A percentile compares a stretch with the other conserved stretches of the same genome.
Evolutionary conservation across 2,888 invertebrate species (phyloP).

Genomic region (Drosophila fungiperda): DNA sequence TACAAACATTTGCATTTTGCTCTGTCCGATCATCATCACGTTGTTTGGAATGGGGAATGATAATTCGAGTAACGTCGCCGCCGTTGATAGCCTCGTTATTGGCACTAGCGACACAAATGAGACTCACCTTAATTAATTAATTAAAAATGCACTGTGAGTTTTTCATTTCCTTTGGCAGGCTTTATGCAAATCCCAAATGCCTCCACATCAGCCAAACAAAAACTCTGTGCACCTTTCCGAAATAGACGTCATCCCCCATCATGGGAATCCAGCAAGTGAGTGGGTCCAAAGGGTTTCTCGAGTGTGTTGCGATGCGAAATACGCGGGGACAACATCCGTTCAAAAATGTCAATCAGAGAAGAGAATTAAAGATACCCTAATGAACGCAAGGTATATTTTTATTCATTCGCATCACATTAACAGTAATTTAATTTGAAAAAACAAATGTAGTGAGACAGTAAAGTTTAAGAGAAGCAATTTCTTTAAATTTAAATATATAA

Average conservation of each 20-base stretch:
- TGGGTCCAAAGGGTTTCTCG: slow-evolving; percentile 32
- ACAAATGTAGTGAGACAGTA: background rate
- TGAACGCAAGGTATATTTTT: background rate
- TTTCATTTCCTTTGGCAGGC: slow-evolving; percentile 36
- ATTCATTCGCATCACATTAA: background rate
- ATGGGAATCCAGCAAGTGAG: slow-evolving; percentile 23
- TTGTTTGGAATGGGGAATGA: slow-evolving; percentile 60
- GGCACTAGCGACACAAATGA: slow-evolving; percentile 42
- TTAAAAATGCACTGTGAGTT: slow-evolving; percentile 73
- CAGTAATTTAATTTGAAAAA: background rate
- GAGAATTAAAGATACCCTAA: slow-evolving; percentile 20
- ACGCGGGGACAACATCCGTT: slow-evolving; percentile 26
- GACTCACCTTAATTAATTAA: slow-evolving; percentile 76
- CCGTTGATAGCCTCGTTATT: slow-evolving; percentile 78
- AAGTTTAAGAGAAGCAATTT: background rate
- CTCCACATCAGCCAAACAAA: slow-evolving; percentile 27
- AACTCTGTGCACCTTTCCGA: slow-evolving; percentile 33
- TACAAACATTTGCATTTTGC: slow-evolving; percentile 72
- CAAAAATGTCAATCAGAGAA: slow-evolving; percentile 45
- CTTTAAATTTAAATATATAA: background rate
- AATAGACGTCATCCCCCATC: slow-evolving; percentile 43
- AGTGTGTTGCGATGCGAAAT: slow-evolving; percentile 19
- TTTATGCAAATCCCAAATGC: slow-evolving; percentile 69
- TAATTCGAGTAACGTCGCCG: slow-evolving; percentile 29
- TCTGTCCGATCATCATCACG: slow-evolving; percentile 51